phyloP scores from a whole-genome alignment of 1,140 invertebrate genomes.

The Thaumetopoea pityocampa region DNA sequence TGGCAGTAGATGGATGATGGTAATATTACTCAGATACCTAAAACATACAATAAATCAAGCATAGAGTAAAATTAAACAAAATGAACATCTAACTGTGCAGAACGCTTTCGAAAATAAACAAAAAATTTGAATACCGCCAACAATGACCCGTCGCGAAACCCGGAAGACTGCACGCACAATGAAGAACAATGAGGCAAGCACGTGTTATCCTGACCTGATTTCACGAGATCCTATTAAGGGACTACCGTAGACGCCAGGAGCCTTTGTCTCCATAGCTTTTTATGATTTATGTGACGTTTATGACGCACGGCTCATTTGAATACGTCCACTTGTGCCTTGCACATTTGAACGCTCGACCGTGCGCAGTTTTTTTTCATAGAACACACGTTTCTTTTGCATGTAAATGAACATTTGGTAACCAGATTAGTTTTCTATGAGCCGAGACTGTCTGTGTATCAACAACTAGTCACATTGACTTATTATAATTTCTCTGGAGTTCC shows the following conservation, averaged over 20 bases:
- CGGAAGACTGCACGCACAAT: slow-evolving; percentile 73
- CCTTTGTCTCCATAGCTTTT: slow-evolving; percentile 51
- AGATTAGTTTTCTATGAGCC: slow-evolving; percentile 64
- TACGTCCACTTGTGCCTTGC: slow-evolving; percentile 65
- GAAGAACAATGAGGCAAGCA: slow-evolving; percentile 46
- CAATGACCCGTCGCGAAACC: slow-evolving; percentile 38
- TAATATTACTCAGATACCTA: no score
- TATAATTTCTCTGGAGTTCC: no score
- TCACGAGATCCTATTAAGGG: slow-evolving; percentile 50
- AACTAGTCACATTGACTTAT: slow-evolving; percentile 36
- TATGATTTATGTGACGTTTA: slow-evolving; percentile 74
- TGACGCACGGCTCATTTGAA: slow-evolving; percentile 72
- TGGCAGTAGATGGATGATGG: no score
- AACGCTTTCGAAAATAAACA: slow-evolving; percentile 23
- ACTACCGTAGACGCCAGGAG: slow-evolving; percentile 54
- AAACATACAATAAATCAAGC: slow-evolving; percentile 1
- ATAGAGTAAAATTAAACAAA: slow-evolving; percentile 9
- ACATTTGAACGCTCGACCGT: slow-evolving; percentile 57
- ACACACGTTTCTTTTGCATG: slow-evolving; percentile 58
- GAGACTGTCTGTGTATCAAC: slow-evolving; percentile 51
- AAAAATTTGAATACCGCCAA: slow-evolving; percentile 50
- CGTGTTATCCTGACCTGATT: slow-evolving; percentile 74
- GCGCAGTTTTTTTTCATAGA: slow-evolving; percentile 53
- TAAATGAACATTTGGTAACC: slow-evolving; percentile 74
- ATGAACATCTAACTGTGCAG: slow-evolving; percentile 7